Percentiles rank a stretch among this genome's conserved stretches.
Evolutionary conservation across 2,888 invertebrate genomes (phyloP).

Genomic region (Leistus spinibarbis): DNA sequence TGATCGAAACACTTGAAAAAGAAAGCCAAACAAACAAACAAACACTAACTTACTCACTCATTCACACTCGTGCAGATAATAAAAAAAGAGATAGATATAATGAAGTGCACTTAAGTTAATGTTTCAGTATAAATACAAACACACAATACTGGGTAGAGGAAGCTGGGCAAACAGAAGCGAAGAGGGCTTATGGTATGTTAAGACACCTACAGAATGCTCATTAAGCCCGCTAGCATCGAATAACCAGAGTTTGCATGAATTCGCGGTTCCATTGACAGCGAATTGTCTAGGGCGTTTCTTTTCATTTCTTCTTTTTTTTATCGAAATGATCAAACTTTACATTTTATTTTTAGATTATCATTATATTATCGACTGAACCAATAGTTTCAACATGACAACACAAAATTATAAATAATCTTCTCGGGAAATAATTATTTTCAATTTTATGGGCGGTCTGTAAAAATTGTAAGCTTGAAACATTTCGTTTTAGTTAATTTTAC

Average conservation of each 20-base stretch:
- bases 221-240: constrained; percentile 14
- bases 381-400: too few species aligned
- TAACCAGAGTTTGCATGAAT: constrained; percentile 15
- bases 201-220: constrained; percentile 34
- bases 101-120: constrained; percentile 27
- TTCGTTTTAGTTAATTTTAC: too few species aligned
- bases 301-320: neutral
- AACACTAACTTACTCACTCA: neutral
- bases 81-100: constrained; percentile 12
- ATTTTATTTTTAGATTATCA: too few species aligned
- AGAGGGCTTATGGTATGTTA: constrained; percentile 35
- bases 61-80: neutral
- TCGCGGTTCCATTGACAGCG: constrained; percentile 6
- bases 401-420: too few species aligned
- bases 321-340: too few species aligned
- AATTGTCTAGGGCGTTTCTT: neutral
- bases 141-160: constrained; percentile 9
- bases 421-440: too few species aligned
- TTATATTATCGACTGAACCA: too few species aligned
- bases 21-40: too few species aligned
- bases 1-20: constrained; percentile 28
- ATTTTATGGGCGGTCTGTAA: too few species aligned
- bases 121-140: constrained; percentile 30
- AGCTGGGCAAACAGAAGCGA: constrained; percentile 28
- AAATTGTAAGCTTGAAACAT: too few species aligned